A percentile compares a stretch with the other conserved stretches of the same genome.
Conservation (phyloP, 2,888 invertebrate genomes). For the Cerastis rubricosa region DNA sequence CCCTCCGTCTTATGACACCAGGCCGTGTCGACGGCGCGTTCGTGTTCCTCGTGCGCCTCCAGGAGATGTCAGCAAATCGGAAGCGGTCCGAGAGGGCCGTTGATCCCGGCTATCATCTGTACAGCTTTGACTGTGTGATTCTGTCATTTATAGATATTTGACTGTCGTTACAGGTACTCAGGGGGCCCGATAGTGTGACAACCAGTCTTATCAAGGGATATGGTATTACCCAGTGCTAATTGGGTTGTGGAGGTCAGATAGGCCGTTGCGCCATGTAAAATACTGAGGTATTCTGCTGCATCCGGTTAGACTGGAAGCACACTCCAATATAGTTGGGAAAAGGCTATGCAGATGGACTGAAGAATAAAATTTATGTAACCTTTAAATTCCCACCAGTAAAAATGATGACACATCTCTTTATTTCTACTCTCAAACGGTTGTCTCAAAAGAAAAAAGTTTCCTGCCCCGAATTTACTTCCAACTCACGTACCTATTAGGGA, state of each 20-base stretch:
- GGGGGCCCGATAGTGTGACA: too few species aligned
- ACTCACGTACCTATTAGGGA: constrained; percentile 70
- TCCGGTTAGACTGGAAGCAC: not conserved
- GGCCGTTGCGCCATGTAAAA: not conserved
- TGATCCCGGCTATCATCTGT: too few species aligned
- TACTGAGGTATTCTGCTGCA: not conserved
- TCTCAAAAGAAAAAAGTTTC: constrained; percentile 67
- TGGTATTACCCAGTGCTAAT: too few species aligned
- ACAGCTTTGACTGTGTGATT: too few species aligned
- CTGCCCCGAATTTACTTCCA: constrained; percentile 66
- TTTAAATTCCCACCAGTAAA: not conserved
- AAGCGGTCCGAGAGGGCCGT: too few species aligned
- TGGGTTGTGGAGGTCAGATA: not conserved
- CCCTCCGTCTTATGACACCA: too few species aligned
- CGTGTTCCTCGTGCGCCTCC: too few species aligned
- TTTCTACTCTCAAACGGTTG: constrained; percentile 16
- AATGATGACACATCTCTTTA: constrained; percentile 13
- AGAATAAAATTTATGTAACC: not conserved
- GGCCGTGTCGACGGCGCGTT: too few species aligned
- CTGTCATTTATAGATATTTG: too few species aligned
- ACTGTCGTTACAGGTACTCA: too few species aligned
- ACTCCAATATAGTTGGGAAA: not conserved
- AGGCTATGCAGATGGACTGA: not conserved
- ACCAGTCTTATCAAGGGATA: too few species aligned
- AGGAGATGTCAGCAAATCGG: too few species aligned